phyloP scores from a whole-genome alignment of 2,113 vertebrate species.

The Pterocles orientalis region DNA sequence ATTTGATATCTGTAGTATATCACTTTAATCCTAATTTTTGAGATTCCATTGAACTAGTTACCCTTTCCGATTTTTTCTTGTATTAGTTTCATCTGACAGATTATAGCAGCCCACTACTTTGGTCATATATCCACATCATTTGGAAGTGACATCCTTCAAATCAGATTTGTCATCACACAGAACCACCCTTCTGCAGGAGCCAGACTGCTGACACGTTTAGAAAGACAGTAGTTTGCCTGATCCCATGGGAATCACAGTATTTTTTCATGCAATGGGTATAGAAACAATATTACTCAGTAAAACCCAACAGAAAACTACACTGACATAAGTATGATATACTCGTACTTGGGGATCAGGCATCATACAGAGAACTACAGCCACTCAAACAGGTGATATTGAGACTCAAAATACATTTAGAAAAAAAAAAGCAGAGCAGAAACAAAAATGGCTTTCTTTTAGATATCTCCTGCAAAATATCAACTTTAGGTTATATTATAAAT shows the following conservation, averaged over 20 bases:
- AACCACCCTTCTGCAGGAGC: not conserved
- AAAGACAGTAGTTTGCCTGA: not conserved
- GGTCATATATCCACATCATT: not conserved
- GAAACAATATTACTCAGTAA: not conserved
- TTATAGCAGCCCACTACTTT: not conserved
- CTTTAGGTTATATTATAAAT: not conserved
- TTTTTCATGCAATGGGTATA: not conserved
- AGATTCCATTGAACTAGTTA: not conserved
- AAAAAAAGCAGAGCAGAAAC: not conserved
- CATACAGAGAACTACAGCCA: not conserved
- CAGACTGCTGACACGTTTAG: not conserved
- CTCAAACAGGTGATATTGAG: not conserved
- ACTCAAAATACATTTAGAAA: not conserved
- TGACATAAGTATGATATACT: not conserved
- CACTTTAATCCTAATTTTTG: not conserved
- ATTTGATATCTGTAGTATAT: not conserved
- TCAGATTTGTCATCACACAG: not conserved
- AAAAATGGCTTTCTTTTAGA: not conserved
- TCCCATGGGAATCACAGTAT: not conserved
- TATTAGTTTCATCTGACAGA: not conserved
- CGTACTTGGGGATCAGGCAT: not conserved
- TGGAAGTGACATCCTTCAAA: not conserved
- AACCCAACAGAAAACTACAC: not conserved
- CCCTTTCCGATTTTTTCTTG: not conserved
- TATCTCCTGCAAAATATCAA: not conserved